Conservation (phyloP, 1,140 invertebrate genomes). For the Hestina assimilis region DNA sequence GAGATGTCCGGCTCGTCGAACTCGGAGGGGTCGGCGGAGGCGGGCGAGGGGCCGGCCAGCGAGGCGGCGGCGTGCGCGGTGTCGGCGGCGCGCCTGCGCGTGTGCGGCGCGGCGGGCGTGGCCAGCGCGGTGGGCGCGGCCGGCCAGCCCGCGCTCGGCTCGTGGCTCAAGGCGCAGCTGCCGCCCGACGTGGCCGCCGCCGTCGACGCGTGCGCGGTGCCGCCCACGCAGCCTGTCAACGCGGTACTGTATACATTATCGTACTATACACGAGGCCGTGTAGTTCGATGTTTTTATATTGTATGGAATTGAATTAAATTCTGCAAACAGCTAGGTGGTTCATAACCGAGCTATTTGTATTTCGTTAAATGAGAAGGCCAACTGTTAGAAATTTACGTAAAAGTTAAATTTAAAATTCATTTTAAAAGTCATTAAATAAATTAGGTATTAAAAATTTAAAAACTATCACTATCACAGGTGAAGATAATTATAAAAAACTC, state of each 20-base stretch:
- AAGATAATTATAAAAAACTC: too few relatives aligned
- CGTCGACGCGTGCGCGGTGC: constrained; percentile 41
- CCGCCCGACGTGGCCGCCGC: constrained; percentile 48
- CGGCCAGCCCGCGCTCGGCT: constrained; percentile 41
- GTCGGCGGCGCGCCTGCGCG: constrained; percentile 38
- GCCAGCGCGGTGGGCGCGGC: constrained; percentile 25
- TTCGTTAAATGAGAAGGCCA: too few relatives aligned
- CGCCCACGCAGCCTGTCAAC: constrained; percentile 43
- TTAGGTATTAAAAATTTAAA: too few relatives aligned
- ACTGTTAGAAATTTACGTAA: too few relatives aligned
- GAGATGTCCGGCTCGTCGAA: constrained; percentile 46
- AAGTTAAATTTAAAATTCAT: too few relatives aligned
- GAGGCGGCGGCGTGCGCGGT: constrained; percentile 40
- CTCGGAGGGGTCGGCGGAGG: constrained; percentile 38
- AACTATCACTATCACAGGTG: too few relatives aligned
- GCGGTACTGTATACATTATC: constrained; percentile 49
- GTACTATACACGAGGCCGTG: too few relatives aligned
- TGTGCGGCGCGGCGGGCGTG: constrained; percentile 43
- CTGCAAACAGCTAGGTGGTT: too few relatives aligned
- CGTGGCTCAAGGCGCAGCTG: constrained; percentile 60
- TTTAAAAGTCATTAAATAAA: too few relatives aligned
- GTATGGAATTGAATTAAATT: too few relatives aligned
- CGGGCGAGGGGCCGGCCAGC: constrained; percentile 44
- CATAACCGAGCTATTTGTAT: too few relatives aligned
- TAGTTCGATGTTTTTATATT: too few relatives aligned